phyloP scores from a whole-genome alignment of 2,888 invertebrate species.

The Polyommatus icarus region DNA sequence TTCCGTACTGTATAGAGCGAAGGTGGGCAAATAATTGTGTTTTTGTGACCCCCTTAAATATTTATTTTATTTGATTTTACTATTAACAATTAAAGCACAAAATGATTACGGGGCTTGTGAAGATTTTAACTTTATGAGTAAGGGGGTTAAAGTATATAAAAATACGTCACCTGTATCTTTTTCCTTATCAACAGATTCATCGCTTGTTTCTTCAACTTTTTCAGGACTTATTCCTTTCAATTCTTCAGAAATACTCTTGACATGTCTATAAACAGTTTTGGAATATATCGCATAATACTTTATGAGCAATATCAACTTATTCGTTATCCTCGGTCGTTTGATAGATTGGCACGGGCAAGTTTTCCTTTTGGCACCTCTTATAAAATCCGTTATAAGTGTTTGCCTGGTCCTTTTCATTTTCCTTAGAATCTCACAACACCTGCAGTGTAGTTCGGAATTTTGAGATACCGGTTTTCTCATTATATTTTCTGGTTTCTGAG shows the following conservation, averaged over 20 bases:
- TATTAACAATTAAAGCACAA: no score
- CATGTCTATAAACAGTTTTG: conserved; percentile 44
- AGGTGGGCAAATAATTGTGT: no score
- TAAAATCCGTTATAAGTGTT: conserved; percentile 60
- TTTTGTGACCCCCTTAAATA: no score
- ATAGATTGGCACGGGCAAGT: conserved; percentile 55
- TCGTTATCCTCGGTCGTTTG: conserved; percentile 55
- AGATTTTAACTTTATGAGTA: no score
- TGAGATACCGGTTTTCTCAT: conserved; percentile 36
- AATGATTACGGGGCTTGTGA: no score
- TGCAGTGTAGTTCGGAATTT: conserved; percentile 51
- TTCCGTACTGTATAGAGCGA: no score
- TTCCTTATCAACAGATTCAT: background rate
- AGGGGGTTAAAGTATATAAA: no score
- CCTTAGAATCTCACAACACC: conserved; percentile 58
- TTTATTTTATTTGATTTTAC: no score
- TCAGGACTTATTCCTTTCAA: conserved; percentile 34
- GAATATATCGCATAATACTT: conserved; percentile 51
- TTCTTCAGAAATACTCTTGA: conserved; percentile 46
- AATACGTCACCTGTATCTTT: conserved; percentile 7
- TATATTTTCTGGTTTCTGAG: background rate
- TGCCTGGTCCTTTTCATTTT: conserved; percentile 55
- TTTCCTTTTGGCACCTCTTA: conserved; percentile 43
- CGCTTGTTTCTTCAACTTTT: conserved; percentile 20
- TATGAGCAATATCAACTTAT: conserved; percentile 56